phyloP scores from a whole-genome alignment of 2,888 invertebrate species.

The Parasteatoda lunata region DNA sequence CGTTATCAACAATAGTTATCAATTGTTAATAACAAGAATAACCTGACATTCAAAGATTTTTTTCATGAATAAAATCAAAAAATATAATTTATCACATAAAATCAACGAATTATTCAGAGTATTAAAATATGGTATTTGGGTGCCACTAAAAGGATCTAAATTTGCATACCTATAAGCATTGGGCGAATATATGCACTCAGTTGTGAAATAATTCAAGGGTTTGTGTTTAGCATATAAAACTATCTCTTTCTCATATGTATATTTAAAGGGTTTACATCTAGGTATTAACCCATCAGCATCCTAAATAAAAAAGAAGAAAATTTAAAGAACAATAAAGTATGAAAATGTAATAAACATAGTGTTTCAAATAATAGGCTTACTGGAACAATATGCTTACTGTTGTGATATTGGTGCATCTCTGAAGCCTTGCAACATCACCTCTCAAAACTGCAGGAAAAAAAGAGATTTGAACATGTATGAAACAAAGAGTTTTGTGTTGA shows the following conservation, averaged over 20 bases:
- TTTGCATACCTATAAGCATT: slow-evolving; percentile 85
- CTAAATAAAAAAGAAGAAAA: slow-evolving; percentile 72
- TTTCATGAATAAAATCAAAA: too few species aligned
- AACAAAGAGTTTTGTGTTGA: not conserved
- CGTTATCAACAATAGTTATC: too few species aligned
- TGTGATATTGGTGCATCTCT: slow-evolving; percentile 91
- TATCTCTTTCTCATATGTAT: slow-evolving; percentile 98
- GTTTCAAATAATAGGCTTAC: not conserved
- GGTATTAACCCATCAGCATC: slow-evolving; percentile 87
- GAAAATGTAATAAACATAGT: not conserved
- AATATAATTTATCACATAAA: too few species aligned
- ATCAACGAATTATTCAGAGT: too few species aligned
- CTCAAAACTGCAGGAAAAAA: slow-evolving; percentile 80
- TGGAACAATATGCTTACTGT: slow-evolving; percentile 80
- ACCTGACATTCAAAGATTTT: too few species aligned
- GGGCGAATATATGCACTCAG: slow-evolving; percentile 98
- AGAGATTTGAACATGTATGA: not conserved
- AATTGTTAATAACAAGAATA: too few species aligned
- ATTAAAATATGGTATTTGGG: too few species aligned
- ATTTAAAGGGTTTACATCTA: slow-evolving; percentile 95
- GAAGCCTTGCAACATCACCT: slow-evolving; percentile 94
- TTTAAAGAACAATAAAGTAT: not conserved
- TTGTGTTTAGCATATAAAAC: slow-evolving; percentile 98
- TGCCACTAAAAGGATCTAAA: not conserved
- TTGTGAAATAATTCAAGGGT: slow-evolving; percentile 96